A percentile compares a stretch with the other conserved stretches of the same genome.
Evolutionary conservation across 1,140 invertebrate genomes (phyloP).

Genomic region (Araneus ventricosus): DNA sequence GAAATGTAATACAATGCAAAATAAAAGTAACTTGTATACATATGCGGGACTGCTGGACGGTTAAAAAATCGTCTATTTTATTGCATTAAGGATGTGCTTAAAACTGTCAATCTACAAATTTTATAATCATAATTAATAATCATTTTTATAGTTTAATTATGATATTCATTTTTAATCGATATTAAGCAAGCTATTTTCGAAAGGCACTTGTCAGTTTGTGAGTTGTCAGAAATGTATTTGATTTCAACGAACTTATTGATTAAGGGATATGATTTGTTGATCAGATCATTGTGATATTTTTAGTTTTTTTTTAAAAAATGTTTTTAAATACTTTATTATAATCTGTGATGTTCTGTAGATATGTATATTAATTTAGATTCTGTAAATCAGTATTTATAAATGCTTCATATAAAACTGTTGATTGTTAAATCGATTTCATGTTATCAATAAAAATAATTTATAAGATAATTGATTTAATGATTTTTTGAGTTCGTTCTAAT

Average conservation of each 20-base stretch:
- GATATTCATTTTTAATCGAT: neutral
- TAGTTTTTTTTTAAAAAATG: neutral
- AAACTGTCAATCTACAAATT: neutral
- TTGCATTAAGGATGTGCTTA: neutral
- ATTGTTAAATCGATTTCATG: neutral
- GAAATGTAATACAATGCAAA: too few species aligned
- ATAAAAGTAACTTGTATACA: too few species aligned
- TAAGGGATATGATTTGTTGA: neutral
- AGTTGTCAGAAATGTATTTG: neutral
- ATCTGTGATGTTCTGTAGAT: neutral
- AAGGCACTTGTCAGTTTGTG: neutral
- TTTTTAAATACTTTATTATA: neutral
- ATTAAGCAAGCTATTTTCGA: neutral
- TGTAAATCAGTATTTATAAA: neutral
- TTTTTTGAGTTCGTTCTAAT: too few species aligned
- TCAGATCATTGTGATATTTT: conserved; percentile 16
- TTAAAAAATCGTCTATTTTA: neutral
- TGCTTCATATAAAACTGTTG: neutral
- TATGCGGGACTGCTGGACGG: too few species aligned
- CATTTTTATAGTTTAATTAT: neutral
- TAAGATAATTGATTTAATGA: neutral
- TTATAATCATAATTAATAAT: neutral
- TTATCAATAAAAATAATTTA: neutral
- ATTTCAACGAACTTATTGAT: neutral
- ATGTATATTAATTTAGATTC: neutral